These are phyloP conservation scores for Solenopsis invicta DNA, from an alignment of 1,140 invertebrate species.

Conservation along the genomic window DNA sequence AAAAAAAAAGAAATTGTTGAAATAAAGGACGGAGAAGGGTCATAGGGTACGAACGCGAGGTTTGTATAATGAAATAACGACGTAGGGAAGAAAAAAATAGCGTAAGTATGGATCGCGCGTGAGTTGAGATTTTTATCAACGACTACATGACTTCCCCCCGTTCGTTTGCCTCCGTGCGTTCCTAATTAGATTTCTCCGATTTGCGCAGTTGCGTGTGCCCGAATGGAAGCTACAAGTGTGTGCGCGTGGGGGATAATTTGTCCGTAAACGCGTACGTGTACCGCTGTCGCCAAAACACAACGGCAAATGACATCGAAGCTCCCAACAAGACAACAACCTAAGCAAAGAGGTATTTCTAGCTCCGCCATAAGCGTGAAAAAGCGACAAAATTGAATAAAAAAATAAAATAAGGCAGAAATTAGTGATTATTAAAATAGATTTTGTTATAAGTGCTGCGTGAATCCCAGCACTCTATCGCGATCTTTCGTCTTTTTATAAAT, in stretches of 20 bases:
- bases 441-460: background rate
- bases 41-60: too few relatives aligned
- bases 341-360: too few relatives aligned
- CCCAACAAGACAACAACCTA: conserved; percentile 47
- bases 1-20: background rate
- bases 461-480: background rate
- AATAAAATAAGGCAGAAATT: background rate
- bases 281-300: conserved; percentile 85
- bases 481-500: background rate
- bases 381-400: background rate
- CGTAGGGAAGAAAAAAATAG: too few relatives aligned
- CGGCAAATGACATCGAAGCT: conserved; percentile 79
- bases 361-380: background rate
- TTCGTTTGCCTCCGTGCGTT: too few relatives aligned
- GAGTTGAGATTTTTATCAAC: too few relatives aligned
- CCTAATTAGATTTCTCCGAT: conserved; percentile 13
- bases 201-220: conserved; percentile 88
- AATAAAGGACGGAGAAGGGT: background rate
- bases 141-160: too few relatives aligned
- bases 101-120: too few relatives aligned
- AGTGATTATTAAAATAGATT: background rate
- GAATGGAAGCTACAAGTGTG: conserved; percentile 85
- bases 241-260: conserved; percentile 88
- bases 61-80: too few relatives aligned
- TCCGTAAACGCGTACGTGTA: conserved; percentile 89